phyloP scores from a whole-genome alignment of 1,140 invertebrate genomes.

The Drosophila bifasciata region DNA sequence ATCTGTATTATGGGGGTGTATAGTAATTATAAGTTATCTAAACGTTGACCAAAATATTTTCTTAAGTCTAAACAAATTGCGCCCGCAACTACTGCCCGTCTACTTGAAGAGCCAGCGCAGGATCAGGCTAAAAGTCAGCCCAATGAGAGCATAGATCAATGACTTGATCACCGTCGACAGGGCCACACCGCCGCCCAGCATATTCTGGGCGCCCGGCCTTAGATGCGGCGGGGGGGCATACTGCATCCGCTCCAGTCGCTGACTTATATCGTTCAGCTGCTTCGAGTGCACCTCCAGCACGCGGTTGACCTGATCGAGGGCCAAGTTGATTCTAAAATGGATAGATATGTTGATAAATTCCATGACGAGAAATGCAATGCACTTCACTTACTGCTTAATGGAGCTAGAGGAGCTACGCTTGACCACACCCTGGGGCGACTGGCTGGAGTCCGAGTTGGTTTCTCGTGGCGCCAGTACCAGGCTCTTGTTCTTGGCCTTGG shows the following conservation, averaged over 20 bases:
- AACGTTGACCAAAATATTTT: constrained; percentile 57
- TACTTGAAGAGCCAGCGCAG: constrained; percentile 73
- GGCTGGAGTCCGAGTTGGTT: constrained; percentile 80
- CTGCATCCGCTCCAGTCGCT: constrained; percentile 71
- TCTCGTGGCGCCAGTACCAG: constrained; percentile 56
- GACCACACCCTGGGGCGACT: constrained; percentile 64
- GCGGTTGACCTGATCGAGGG: constrained; percentile 70
- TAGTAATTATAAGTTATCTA: constrained; percentile 44
- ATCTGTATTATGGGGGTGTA: constrained; percentile 36
- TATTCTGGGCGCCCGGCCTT: constrained; percentile 20
- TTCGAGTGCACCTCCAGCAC: constrained; percentile 68
- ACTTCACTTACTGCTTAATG: constrained; percentile 56
- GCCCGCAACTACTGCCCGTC: constrained; percentile 37
- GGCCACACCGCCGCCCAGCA: constrained; percentile 52
- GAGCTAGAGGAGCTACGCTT: constrained; percentile 53
- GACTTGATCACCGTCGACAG: constrained; percentile 58
- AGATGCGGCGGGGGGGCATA: constrained; percentile 53
- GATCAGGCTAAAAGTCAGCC: constrained; percentile 52
- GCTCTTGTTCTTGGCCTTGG: constrained; percentile 61
- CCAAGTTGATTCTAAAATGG: constrained; percentile 51
- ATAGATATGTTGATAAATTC: not conserved
- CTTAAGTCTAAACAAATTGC: constrained; percentile 57
- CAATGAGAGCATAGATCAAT: constrained; percentile 60
- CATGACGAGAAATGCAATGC: too few species aligned
- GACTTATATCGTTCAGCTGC: constrained; percentile 66